These are phyloP conservation scores for Caenorhabditis becei DNA, from an alignment of 2,888 invertebrate species.

Conservation along the genomic window DNA sequence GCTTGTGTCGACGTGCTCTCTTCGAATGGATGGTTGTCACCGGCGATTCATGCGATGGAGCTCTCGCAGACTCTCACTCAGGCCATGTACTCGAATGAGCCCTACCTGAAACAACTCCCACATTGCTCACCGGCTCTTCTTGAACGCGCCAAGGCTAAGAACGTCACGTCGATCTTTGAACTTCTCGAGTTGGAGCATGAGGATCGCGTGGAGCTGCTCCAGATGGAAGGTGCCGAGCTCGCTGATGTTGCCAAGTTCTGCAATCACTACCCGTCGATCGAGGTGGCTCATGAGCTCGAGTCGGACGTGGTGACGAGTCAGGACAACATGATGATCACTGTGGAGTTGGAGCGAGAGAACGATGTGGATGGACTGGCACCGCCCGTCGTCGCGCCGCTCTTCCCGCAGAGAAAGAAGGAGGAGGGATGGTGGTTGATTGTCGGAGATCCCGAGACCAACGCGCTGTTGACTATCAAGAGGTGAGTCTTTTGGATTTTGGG, in stretches of 20 bases:
- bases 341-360: conserved; percentile 95
- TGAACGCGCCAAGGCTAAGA: conserved; percentile 91
- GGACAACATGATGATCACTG: conserved; percentile 91
- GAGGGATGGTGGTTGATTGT: conserved; percentile 95
- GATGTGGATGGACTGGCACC: conserved; percentile 88
- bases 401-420: conserved; percentile 88
- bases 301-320: conserved; percentile 89
- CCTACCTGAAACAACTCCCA: conserved; percentile 95
- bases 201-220: conserved; percentile 87
- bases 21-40: conserved; percentile 95
- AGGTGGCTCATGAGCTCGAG: conserved; percentile 92
- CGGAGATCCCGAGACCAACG: conserved; percentile 95
- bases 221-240: conserved; percentile 89
- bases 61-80: conserved; percentile 99
- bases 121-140: conserved; percentile 93
- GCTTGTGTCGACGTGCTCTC: conserved; percentile 94
- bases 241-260: conserved; percentile 98
- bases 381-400: conserved; percentile 97
- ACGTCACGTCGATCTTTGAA: conserved; percentile 93
- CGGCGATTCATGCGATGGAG: conserved; percentile 99
- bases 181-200: conserved; percentile 93
- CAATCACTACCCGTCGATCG: conserved; percentile 98
- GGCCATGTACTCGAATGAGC: conserved; percentile 99
- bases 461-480: conserved; percentile 95
- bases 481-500: conserved; percentile 70